These are phyloP conservation scores for Papilio gigon DNA, from an alignment of 2,888 invertebrate species.

Conservation along the genomic window DNA sequence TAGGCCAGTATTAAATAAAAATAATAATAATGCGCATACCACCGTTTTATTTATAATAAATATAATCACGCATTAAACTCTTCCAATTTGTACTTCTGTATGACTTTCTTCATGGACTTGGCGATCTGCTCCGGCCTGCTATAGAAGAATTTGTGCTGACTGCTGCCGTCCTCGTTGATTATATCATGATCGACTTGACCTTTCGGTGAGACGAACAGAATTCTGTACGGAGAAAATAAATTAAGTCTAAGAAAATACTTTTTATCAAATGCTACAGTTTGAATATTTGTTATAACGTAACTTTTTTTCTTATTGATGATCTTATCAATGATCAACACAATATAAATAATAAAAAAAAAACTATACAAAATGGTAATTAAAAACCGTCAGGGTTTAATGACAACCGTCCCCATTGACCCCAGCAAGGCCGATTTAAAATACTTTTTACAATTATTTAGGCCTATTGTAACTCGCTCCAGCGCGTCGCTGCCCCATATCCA, in stretches of 20 bases:
- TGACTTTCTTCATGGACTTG: conserved; percentile 75
- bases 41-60: conserved; percentile 22
- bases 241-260: not conserved
- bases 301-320: too few relatives aligned
- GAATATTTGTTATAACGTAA: not conserved
- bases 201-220: conserved; percentile 83
- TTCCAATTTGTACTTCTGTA: conserved; percentile 66
- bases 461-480: too few relatives aligned
- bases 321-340: too few relatives aligned
- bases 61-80: conserved; percentile 62
- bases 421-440: too few relatives aligned
- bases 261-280: not conserved
- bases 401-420: too few relatives aligned
- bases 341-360: too few relatives aligned
- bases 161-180: conserved; percentile 82
- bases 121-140: conserved; percentile 77
- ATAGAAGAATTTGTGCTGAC: conserved; percentile 83
- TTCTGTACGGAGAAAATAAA: conserved; percentile 61
- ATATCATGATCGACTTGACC: conserved; percentile 81
- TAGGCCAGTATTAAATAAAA: too few relatives aligned
- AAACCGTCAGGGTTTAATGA: too few relatives aligned
- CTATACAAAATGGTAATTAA: too few relatives aligned
- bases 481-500: too few relatives aligned
- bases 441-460: too few relatives aligned
- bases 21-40: not conserved